A percentile compares a stretch with the other conserved stretches of the same genome.
phyloP scores from a whole-genome alignment of 2,113 vertebrate species.

The Pongo abelii region DNA sequence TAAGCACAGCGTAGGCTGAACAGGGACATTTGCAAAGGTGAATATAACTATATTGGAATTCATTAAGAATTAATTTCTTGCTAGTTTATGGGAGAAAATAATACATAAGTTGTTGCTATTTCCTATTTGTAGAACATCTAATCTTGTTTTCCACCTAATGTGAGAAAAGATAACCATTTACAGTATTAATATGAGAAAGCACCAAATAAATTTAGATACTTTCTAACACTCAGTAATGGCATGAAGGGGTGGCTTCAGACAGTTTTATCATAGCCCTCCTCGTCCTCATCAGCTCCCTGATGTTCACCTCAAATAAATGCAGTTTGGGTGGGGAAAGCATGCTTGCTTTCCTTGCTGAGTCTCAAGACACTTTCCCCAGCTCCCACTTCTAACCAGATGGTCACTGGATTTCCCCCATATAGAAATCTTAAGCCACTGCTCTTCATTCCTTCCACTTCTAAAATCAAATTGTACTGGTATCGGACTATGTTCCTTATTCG shows the following conservation, averaged over 20 bases:
- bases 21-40: not conserved
- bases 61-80: not conserved
- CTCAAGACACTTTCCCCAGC: not conserved
- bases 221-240: not conserved
- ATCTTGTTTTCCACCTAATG: not conserved
- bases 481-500: not conserved
- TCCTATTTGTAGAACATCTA: not conserved
- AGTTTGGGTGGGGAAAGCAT: no score
- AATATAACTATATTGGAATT: not conserved
- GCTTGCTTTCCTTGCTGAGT: not conserved
- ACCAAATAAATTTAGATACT: not conserved
- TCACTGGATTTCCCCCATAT: not conserved
- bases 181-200: not conserved
- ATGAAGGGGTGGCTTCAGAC: not conserved
- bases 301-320: not conserved
- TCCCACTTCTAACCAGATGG: not conserved
- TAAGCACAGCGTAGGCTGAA: not conserved
- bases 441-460: not conserved
- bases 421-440: not conserved
- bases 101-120: not conserved
- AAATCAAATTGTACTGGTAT: not conserved
- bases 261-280: not conserved
- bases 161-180: not conserved
- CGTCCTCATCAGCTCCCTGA: no score
- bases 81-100: not conserved